phyloP scores from a whole-genome alignment of 1,140 invertebrate genomes.

The Hestina assimilis region DNA sequence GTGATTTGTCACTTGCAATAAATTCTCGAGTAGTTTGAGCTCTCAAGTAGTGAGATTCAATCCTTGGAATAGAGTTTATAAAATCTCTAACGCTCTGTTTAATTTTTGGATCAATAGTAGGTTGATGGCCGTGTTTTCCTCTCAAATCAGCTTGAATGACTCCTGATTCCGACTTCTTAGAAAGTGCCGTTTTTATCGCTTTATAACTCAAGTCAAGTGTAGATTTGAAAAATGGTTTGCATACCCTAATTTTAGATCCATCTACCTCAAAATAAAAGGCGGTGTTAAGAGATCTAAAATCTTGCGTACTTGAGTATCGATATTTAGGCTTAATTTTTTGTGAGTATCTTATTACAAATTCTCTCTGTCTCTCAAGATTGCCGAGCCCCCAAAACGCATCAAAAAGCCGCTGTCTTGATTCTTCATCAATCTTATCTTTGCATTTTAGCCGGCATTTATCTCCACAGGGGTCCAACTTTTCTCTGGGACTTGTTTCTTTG shows the following conservation, averaged over 20 bases:
- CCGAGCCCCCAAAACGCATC: conserved; percentile 24
- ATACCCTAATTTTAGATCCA: conserved; percentile 12
- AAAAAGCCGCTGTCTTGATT: conserved; percentile 32
- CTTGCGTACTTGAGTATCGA: conserved; percentile 31
- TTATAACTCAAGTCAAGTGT: conserved; percentile 15
- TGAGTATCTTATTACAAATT: conserved; percentile 32
- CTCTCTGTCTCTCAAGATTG: conserved; percentile 33
- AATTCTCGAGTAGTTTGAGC: conserved; percentile 47
- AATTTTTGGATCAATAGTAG: conserved; percentile 8
- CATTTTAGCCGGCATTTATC: conserved; percentile 34
- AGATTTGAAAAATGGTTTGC: conserved; percentile 17
- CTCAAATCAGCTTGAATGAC: conserved; percentile 7
- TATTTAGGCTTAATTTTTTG: conserved; percentile 36
- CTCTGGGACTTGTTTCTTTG: conserved; percentile 28
- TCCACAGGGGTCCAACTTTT: conserved; percentile 32
- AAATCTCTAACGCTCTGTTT: conserved; percentile 16
- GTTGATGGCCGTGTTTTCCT: conserved; percentile 19
- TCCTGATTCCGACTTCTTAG: conserved; percentile 11
- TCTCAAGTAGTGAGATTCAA: conserved; percentile 45
- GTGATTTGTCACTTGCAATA: conserved; percentile 42
- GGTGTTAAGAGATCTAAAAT: conserved; percentile 31
- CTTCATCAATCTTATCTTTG: no score
- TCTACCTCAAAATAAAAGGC: conserved; percentile 20
- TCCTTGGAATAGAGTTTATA: conserved; percentile 17
- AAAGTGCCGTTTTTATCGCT: conserved; percentile 14